These are phyloP conservation scores for Chelonoidis abingdonii DNA, from an alignment of 2,113 vertebrate genomes.

Conservation along the genomic window DNA sequence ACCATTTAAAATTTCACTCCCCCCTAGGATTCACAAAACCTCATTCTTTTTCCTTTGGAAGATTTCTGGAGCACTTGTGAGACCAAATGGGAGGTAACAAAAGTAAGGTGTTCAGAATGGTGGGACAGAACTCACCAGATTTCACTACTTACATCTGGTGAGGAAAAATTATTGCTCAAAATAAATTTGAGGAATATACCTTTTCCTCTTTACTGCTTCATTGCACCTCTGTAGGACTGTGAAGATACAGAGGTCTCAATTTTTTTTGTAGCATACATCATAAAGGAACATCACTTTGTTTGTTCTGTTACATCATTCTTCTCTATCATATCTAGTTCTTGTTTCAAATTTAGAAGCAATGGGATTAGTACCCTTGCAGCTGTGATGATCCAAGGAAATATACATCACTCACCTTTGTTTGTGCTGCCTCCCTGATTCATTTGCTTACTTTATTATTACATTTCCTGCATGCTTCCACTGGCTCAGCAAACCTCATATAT, in stretches of 20 bases:
- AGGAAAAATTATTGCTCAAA: not conserved
- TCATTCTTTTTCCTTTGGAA: not conserved
- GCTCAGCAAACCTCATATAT: not conserved
- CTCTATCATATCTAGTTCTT: constrained; percentile 57
- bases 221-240: not conserved
- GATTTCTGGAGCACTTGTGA: not conserved
- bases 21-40: not conserved
- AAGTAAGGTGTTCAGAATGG: not conserved
- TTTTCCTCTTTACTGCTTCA: not conserved
- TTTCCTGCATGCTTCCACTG: constrained; percentile 38
- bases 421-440: not conserved
- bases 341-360: constrained; percentile 68
- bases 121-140: not conserved
- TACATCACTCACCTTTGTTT: constrained; percentile 62
- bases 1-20: constrained; percentile 28
- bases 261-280: not conserved
- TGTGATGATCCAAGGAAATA: constrained; percentile 64
- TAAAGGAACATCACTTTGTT: constrained; percentile 9
- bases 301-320: constrained; percentile 32
- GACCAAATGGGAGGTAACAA: constrained; percentile 3
- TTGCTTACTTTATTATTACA: constrained; percentile 14
- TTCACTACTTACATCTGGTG: constrained; percentile 31
- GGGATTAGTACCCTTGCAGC: constrained; percentile 51
- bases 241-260: rapidly evolving
- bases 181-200: not conserved